Evolutionary conservation across 1,140 invertebrate genomes (phyloP), one percentile per base, ranked within the genome.

Genomic region (Luehdorfia chinensis): DNA sequence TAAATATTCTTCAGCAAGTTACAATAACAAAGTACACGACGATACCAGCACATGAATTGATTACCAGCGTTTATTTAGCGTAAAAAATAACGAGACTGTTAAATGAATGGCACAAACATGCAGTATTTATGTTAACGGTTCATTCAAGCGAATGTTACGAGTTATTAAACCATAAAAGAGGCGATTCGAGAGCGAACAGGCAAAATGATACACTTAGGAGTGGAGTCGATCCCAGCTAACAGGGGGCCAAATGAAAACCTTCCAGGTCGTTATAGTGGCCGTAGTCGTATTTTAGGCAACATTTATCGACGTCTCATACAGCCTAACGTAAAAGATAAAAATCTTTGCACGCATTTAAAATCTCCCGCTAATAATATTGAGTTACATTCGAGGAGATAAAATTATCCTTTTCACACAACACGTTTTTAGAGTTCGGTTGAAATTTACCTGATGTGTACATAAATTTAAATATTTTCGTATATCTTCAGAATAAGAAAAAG

Each of bases 31-130:
- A n/a, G 32, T 18, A 36, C 3, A 12, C 30, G 30, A 28, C n/a
- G n/a, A 6, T 36, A 49, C 31, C 18, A 11, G 21, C 19, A 3
- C 12, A 21, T 2, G 23, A 37, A 37, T 37, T 37, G 34, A 37
- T 37, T 12, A 12, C 9, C 6, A 6, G 12, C 0, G 12, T 12
- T n/a, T 12, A 31, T 31, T 31, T 21, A 21, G 19, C 30, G 30
- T 12, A 12, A 12, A 11, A 11, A 11, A 31, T 31, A 31, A 31
- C n/a, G 12, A 12, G 12, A 31, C 9, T 12, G 9, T 12, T 2
- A 28, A 28, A 9, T 11, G 30, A 31, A 12, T 13, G 30, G 30
- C 30, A 21, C 19, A 2, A 31, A 31, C 30, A 31, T 13, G 9
- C 30, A 12, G 6, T 31, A 12, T 31, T 31, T 31, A 31, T 13